Percentiles rank a stretch among this genome's conserved stretches.
These are phyloP conservation scores for Oligia latruncula DNA, from an alignment of 2,888 invertebrate genomes.

Conservation along the genomic window DNA sequence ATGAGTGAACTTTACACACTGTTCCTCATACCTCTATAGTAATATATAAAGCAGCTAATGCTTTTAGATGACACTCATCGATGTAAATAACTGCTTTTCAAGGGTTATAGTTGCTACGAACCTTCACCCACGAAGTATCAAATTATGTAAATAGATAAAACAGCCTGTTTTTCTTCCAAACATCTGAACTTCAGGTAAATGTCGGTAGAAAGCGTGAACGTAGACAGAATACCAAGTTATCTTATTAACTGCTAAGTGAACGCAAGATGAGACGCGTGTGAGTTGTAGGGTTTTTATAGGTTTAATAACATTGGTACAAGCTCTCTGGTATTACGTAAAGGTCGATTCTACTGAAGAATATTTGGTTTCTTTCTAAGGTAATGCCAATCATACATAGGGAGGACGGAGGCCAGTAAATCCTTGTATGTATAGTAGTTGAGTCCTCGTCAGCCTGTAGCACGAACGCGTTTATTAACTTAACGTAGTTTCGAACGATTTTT, in stretches of 20 bases:
- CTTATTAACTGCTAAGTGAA: conserved; percentile 3
- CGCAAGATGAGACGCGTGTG: neutral
- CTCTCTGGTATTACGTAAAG: neutral
- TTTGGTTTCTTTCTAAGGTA: neutral
- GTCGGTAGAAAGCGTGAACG: conserved; percentile 5
- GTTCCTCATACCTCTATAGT: too few relatives aligned
- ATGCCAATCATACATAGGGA: neutral
- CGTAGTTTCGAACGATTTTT: neutral
- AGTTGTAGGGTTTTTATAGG: neutral
- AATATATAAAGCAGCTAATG: too few relatives aligned
- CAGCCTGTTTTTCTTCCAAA: conserved; percentile 16
- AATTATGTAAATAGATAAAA: conserved; percentile 4
- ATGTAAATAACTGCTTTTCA: conserved; percentile 9
- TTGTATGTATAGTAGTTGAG: neutral
- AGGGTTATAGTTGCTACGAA: neutral
- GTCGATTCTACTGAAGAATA: neutral
- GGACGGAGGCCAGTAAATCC: neutral
- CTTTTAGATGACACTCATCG: neutral
- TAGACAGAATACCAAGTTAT: conserved; percentile 14
- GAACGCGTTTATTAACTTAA: neutral
- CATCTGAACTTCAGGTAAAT: conserved; percentile 26
- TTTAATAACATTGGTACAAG: neutral
- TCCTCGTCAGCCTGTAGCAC: neutral
- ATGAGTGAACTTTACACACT: too few relatives aligned
- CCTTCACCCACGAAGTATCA: neutral